Evolutionary conservation across 2,888 invertebrate species (phyloP), one percentile per base, ranked within the genome.

Genomic region (Apamea anceps): DNA sequence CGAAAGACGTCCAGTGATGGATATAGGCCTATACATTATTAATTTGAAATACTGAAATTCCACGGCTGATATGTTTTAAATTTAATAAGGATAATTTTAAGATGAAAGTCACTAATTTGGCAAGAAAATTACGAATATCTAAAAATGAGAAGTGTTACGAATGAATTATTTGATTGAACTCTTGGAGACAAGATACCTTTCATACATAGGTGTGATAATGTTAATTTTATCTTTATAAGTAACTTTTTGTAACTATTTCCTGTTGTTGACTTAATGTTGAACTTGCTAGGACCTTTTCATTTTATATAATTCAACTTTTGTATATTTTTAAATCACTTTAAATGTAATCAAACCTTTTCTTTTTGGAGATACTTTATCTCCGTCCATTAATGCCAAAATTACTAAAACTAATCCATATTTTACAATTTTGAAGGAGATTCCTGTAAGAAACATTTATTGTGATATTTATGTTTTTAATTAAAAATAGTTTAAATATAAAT

Each of bases 391-490:
- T 62, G 57, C 80, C 72, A 84, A 80, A 87, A 73, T 67, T 62
- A 54, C 15, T 65, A 28, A 60, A 63, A 48, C 7, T 63, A n/a
- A 62, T 57, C 12, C 10, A 48, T 73, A 72, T 57, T 65, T 77
- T 68, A 45, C 15, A 54, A 51, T 63, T 71, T 65, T 48, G 65
- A 73, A 79, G 54, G 54, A 68, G 42, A 76, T 62, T 74, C 54
- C 57, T 73, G 67, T 68, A 70, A 78, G 72, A 76, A 67, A 82
- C 67, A 65, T 73, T 60, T 73, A 73, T 84, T 88, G 88, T 88
- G 88, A 88, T 88, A 88, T 85, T 82, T 82, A 79, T 79, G 77
- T 85, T 78, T 78, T 60, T 72, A 88, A 88, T 86, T 75, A 85
- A 82, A 84, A 72, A 62, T 78, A 77, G 60, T 67, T 75, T 57